phyloP scores from a whole-genome alignment of 1,140 invertebrate genomes.

The Euglossa dilemma region DNA sequence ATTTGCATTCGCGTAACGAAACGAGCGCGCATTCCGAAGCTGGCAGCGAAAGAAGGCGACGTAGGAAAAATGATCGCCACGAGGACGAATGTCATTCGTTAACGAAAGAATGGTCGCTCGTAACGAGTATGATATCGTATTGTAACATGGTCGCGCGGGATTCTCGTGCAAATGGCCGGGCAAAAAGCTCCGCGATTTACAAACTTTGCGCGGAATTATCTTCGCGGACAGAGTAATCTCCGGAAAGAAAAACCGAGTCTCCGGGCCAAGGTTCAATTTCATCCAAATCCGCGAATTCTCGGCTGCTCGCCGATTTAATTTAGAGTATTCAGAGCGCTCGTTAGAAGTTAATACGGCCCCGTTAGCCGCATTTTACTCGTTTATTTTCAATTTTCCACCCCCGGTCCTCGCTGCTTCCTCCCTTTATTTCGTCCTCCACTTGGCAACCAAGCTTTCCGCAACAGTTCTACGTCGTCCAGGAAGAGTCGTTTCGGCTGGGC shows the following conservation, averaged over 20 bases:
- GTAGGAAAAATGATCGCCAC: neutral
- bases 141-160: neutral
- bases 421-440: conserved; percentile 27
- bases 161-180: neutral
- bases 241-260: neutral
- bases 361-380: conserved; percentile 12
- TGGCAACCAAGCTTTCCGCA: conserved; percentile 49
- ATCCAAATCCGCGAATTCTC: neutral
- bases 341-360: conserved; percentile 67
- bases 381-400: conserved; percentile 51
- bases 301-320: conserved; percentile 33
- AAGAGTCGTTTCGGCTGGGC: conserved; percentile 7
- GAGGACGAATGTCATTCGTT: too few species aligned
- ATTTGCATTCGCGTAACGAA: neutral
- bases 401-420: neutral
- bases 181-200: neutral
- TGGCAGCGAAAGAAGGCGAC: neutral
- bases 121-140: too few species aligned
- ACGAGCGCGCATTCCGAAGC: too few species aligned
- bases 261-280: neutral
- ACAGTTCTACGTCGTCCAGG: conserved; percentile 24
- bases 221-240: neutral
- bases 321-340: conserved; percentile 34
- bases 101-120: too few species aligned
- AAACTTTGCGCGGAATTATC: neutral